These are phyloP conservation scores for Cathartes aura DNA, from an alignment of 2,113 vertebrate species.

Conservation along the genomic window DNA sequence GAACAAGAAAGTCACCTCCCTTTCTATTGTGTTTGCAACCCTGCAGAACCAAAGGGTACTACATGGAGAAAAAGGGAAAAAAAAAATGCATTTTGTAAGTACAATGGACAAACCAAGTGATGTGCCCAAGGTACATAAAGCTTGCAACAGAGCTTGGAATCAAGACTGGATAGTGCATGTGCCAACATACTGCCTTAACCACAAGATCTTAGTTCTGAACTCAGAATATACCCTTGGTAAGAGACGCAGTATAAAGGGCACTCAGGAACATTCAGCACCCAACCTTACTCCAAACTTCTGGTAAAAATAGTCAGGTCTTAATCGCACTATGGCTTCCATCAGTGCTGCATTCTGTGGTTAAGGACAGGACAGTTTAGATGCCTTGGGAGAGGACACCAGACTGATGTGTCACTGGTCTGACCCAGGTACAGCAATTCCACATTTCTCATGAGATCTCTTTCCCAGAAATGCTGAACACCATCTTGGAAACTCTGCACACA, in stretches of 20 bases:
- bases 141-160: background rate
- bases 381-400: background rate
- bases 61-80: background rate
- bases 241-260: background rate
- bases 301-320: background rate
- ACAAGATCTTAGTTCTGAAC: background rate
- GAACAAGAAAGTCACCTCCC: background rate
- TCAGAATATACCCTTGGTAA: background rate
- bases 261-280: background rate
- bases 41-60: background rate
- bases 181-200: background rate
- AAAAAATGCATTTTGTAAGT: background rate
- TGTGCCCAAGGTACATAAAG: background rate
- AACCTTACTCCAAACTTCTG: background rate
- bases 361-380: background rate
- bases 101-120: background rate
- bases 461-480: conserved; percentile 50
- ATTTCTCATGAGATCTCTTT: conserved; percentile 32
- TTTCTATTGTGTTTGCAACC: background rate
- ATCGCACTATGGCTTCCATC: background rate
- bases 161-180: background rate
- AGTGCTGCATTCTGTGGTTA: background rate
- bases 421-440: background rate
- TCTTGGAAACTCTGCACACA: conserved; percentile 45
- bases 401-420: background rate